A percentile compares a stretch with the other conserved stretches of the same genome.
Conservation (phyloP, 2,113 vertebrate genomes). For the Chaetodon auriga region DNA sequence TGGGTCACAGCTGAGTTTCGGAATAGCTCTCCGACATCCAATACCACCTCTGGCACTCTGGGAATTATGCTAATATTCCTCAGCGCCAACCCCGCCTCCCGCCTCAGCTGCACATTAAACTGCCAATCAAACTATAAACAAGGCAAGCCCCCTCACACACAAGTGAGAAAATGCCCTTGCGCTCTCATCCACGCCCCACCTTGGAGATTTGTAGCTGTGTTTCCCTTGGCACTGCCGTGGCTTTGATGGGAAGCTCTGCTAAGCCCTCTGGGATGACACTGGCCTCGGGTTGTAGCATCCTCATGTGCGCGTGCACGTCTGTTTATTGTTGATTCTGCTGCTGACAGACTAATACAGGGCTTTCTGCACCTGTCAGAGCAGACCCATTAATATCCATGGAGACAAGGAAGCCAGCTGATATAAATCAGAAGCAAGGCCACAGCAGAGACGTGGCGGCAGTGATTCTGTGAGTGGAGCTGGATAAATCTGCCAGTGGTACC, state of each 20-base stretch:
- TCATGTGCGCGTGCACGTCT: not conserved
- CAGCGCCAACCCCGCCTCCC: slow-evolving; percentile 68
- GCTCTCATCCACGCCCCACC: slow-evolving; percentile 29
- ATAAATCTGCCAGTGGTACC: slow-evolving; percentile 19
- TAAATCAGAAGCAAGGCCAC: slow-evolving; percentile 63
- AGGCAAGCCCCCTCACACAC: slow-evolving; percentile 57
- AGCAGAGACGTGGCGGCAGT: slow-evolving; percentile 19
- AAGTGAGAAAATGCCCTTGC: slow-evolving; percentile 45
- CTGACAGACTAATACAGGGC: slow-evolving; percentile 79
- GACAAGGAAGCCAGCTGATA: slow-evolving; percentile 73
- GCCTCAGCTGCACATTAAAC: slow-evolving; percentile 76
- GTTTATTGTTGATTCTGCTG: slow-evolving; percentile 69
- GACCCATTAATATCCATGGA: slow-evolving; percentile 79
- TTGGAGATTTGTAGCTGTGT: slow-evolving; percentile 51
- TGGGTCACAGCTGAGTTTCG: slow-evolving; percentile 82
- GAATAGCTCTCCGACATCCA: slow-evolving; percentile 83
- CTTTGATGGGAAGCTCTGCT: slow-evolving; percentile 52
- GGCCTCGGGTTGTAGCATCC: slow-evolving; percentile 46
- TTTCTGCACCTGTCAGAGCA: slow-evolving; percentile 82
- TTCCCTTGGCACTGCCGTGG: slow-evolving; percentile 42
- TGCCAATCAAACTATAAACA: slow-evolving; percentile 84
- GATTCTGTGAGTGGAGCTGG: slow-evolving; percentile 13
- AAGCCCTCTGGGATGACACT: slow-evolving; percentile 45
- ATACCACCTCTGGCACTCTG: slow-evolving; percentile 77
- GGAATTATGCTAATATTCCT: slow-evolving; percentile 83